Base-by-base conservation (phyloP, 2,797 vertebrate species). In the Xerus rutilus region DNA sequence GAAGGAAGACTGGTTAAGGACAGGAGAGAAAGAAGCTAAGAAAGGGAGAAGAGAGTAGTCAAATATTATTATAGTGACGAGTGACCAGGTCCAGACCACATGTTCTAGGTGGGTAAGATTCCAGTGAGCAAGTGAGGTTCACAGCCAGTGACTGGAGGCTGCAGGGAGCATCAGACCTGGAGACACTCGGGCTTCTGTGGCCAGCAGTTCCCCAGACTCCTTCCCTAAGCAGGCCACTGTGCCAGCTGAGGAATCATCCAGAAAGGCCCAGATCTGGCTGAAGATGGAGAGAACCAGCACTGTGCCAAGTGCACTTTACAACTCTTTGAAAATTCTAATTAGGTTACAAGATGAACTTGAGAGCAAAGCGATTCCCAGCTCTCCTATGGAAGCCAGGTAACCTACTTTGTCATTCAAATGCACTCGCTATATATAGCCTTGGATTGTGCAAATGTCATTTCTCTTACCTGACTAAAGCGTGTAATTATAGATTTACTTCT, bases 401-500 rank as follows among this genome's bases (percentile, higher is more conserved):
- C 97, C 97, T 96, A 98, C 96, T 98, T 97, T 97, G 97, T 97
- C 97, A 97, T 97, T 97, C 97, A 97, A 96, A 97, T 86, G 76
- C 28, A 79, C 70, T 23, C 0, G 1, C 97, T 98, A 98, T 98
- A 97, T 97, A 97, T 97, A 98, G 96, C 88, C 21, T 25, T 0
- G 39, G 78, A 96, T 95, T 95, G 96, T 92, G 94, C 96, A 97
- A 97, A 97, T 97, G 95, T 97, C 97, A 97, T 85, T 97, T 93
- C 94, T 97, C 89, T 95, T 97, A 98, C 97, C 97, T 98, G 96
- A 97, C 97, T 97, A 96, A 93, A 96, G 95, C 64, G 62, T 94
- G 59, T 97, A 98, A 98, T 98, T 98, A 98, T 96, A 96, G 97
- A 98, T 96, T 97, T 97, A 97, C 96, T 97, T 97, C 93, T 96